Evolutionary conservation across 2,888 invertebrate species (phyloP).

Genomic region (Ypsolopha scabrella): DNA sequence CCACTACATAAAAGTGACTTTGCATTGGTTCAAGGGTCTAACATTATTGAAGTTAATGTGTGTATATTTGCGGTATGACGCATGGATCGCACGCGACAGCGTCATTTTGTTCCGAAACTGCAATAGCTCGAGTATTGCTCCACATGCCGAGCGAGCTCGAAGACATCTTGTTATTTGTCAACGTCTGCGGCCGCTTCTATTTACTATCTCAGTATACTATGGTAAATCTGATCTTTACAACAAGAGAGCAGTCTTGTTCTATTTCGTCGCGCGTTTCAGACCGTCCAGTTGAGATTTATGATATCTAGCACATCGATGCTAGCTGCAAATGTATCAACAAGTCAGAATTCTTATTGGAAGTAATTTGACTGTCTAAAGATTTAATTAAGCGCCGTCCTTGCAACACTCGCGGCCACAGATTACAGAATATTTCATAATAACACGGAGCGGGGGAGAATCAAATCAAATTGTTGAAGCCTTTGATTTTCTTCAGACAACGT

Average conservation of each 20-base stretch:
- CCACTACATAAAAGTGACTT: no score
- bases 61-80: slow-evolving; percentile 23
- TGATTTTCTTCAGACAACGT: slow-evolving; percentile 35
- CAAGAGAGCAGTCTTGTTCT: slow-evolving; percentile 3
- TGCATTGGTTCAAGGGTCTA: no score
- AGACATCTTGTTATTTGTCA: slow-evolving; percentile 27
- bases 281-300: slow-evolving; percentile 1
- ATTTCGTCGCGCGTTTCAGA: slow-evolving; percentile 1
- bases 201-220: background rate
- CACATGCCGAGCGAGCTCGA: slow-evolving; percentile 22
- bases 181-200: slow-evolving; percentile 31
- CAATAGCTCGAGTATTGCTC: slow-evolving; percentile 16
- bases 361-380: background rate
- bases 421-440: background rate
- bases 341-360: background rate
- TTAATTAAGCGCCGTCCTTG: background rate
- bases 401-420: background rate
- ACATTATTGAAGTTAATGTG: background rate
- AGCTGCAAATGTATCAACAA: slow-evolving; percentile 1
- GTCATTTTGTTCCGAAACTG: slow-evolving; percentile 20
- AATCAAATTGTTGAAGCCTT: slow-evolving; percentile 37
- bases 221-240: slow-evolving; percentile 1
- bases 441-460: slow-evolving; percentile 14
- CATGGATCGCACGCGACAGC: slow-evolving; percentile 15
- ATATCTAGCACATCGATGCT: background rate